phyloP scores from a whole-genome alignment of 2,797 vertebrate genomes.

The Orientallactaga sibirica region DNA sequence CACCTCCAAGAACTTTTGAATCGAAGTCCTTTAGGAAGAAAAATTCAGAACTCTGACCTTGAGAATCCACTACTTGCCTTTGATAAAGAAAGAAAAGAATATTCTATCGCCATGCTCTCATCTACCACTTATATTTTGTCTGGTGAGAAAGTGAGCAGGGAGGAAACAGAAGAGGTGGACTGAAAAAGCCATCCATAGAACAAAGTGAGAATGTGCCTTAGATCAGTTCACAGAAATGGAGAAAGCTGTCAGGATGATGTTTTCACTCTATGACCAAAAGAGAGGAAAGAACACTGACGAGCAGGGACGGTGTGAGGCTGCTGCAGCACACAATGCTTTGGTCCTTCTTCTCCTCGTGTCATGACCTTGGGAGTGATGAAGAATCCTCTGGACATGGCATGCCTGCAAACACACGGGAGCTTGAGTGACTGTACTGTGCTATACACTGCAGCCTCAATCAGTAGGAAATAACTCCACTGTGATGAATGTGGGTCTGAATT shows the following conservation, averaged over 20 bases:
- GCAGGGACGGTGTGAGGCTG: rapidly evolving
- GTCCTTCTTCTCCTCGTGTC: not conserved
- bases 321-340: not conserved
- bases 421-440: conserved; percentile 10
- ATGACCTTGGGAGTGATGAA: conserved; percentile 67
- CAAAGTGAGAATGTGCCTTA: conserved; percentile 61
- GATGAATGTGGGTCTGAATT: conserved; percentile 83
- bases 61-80: conserved; percentile 73
- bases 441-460: not conserved
- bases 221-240: conserved; percentile 66
- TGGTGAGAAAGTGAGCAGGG: conserved; percentile 43
- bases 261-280: conserved; percentile 40
- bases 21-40: conserved; percentile 66
- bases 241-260: conserved; percentile 2
- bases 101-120: conserved; percentile 64
- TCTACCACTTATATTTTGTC: conserved; percentile 33
- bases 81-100: conserved; percentile 79
- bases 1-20: conserved; percentile 67
- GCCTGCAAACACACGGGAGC: conserved; percentile 37
- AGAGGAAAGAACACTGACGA: not conserved
- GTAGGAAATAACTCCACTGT: conserved; percentile 66
- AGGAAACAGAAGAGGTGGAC: not conserved
- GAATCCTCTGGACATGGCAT: not conserved
- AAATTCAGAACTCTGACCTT: conserved; percentile 70
- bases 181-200: conserved; percentile 38